phyloP scores from a whole-genome alignment of 1,140 invertebrate species.

The Drosophila parabipectinata region DNA sequence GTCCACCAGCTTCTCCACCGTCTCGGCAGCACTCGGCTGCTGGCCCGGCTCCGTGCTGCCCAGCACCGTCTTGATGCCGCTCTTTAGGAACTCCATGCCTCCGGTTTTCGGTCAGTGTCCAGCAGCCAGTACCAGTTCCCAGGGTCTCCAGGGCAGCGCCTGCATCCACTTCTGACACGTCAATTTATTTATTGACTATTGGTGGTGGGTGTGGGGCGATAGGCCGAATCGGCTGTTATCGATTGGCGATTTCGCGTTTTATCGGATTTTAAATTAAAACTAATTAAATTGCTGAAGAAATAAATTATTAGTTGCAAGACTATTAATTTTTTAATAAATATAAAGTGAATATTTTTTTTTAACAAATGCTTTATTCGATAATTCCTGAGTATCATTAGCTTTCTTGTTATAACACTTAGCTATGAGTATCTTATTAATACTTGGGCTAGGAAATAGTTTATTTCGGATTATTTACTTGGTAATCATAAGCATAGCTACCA shows the following conservation, averaged over 20 bases:
- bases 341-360: too few relatives aligned
- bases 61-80: constrained; percentile 94
- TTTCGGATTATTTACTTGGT: neutral
- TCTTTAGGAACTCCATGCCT: constrained; percentile 94
- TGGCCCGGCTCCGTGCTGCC: constrained; percentile 90
- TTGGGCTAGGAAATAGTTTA: neutral
- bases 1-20: constrained; percentile 96
- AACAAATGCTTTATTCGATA: too few relatives aligned
- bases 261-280: neutral
- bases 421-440: neutral
- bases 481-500: neutral
- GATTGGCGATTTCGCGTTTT: neutral
- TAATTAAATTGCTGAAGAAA: neutral
- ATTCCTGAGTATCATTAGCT: too few relatives aligned
- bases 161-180: constrained; percentile 12
- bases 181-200: constrained; percentile 14
- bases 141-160: neutral
- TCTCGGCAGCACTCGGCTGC: constrained; percentile 92
- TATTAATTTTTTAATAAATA: too few relatives aligned
- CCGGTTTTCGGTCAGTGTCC: neutral
- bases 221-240: neutral
- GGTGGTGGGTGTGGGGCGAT: neutral
- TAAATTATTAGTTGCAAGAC: too few relatives aligned
- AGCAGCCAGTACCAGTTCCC: neutral
- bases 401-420: too few relatives aligned